Percentiles rank a stretch among this genome's conserved stretches.
phyloP scores from a whole-genome alignment of 2,888 invertebrate species.

The Rhyacophila evoluta region DNA sequence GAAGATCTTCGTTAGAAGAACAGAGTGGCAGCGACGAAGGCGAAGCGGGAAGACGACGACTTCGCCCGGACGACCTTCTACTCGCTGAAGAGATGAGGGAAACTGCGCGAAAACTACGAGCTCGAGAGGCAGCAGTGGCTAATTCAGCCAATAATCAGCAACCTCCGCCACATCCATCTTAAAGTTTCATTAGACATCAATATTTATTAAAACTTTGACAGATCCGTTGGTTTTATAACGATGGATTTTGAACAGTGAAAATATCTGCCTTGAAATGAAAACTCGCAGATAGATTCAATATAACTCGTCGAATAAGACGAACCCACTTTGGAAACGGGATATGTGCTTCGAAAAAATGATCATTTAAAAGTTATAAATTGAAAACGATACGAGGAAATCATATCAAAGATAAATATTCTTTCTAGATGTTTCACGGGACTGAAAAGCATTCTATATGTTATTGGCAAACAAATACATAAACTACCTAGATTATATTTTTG shows the following conservation, averaged over 20 bases:
- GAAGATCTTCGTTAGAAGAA: conserved; percentile 58
- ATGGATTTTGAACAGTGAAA: not conserved
- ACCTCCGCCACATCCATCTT: conserved; percentile 55
- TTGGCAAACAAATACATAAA: conserved; percentile 53
- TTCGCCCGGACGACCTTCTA: conserved; percentile 57
- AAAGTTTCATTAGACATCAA: not conserved
- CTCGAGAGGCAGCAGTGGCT: conserved; percentile 53
- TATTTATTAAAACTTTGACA: not conserved
- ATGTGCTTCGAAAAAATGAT: not conserved
- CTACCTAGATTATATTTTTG: conserved; percentile 54
- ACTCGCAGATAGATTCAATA: not conserved
- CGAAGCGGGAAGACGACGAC: conserved; percentile 40
- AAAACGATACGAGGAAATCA: not conserved
- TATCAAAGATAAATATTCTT: not conserved
- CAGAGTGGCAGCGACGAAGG: conserved; percentile 62
- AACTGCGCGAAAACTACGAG: conserved; percentile 67
- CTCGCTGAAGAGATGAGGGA: conserved; percentile 69
- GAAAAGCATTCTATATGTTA: conserved; percentile 48
- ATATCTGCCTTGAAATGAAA: not conserved
- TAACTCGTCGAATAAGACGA: not conserved
- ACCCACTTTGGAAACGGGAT: not conserved
- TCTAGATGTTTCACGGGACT: conserved; percentile 27
- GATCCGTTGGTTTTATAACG: not conserved
- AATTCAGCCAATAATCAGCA: conserved; percentile 57
- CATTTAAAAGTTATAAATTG: not conserved